Percentiles rank a stretch among this genome's conserved stretches.
Conservation (phyloP, 2,888 invertebrate species). For the Formica aserva region DNA sequence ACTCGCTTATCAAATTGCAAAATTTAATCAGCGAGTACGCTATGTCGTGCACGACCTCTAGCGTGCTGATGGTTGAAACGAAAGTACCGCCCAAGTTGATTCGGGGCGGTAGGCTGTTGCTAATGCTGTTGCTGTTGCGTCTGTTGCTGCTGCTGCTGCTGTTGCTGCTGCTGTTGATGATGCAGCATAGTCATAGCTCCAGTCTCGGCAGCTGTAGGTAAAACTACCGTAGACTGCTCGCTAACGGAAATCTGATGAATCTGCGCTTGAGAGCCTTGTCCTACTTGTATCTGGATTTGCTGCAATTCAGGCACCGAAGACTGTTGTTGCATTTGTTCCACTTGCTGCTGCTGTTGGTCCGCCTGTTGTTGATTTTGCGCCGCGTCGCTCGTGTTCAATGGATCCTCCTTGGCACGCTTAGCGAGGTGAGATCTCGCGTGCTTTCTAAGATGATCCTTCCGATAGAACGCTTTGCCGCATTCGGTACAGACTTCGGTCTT, state of each 20-base stretch:
- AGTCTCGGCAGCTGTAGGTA: constrained; percentile 87
- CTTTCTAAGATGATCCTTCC: constrained; percentile 93
- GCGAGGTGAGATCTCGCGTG: constrained; percentile 92
- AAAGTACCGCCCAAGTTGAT: constrained; percentile 78
- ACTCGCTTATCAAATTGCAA: constrained; percentile 67
- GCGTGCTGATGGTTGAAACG: constrained; percentile 80
- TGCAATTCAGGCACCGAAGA: constrained; percentile 72
- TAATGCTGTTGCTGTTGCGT: constrained; percentile 79
- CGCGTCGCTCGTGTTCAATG: constrained; percentile 77
- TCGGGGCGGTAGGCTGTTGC: constrained; percentile 80
- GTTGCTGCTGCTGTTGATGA: constrained; percentile 85
- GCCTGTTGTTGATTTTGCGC: constrained; percentile 85
- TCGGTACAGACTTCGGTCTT: constrained; percentile 93
- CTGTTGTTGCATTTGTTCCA: constrained; percentile 76
- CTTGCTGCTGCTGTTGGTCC: constrained; percentile 80
- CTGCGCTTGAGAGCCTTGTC: constrained; percentile 84
- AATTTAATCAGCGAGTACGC: constrained; percentile 72
- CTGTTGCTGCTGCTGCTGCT: constrained; percentile 74
- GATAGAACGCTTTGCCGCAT: constrained; percentile 93
- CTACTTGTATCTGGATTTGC: constrained; percentile 81
- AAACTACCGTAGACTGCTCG: constrained; percentile 86
- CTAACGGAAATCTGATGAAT: constrained; percentile 84
- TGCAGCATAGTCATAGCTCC: constrained; percentile 85
- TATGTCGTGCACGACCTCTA: constrained; percentile 74
- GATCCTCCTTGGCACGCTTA: constrained; percentile 91